These are phyloP conservation scores for Asbolus verrucosus DNA, from an alignment of 1,140 invertebrate species.

Conservation along the genomic window DNA sequence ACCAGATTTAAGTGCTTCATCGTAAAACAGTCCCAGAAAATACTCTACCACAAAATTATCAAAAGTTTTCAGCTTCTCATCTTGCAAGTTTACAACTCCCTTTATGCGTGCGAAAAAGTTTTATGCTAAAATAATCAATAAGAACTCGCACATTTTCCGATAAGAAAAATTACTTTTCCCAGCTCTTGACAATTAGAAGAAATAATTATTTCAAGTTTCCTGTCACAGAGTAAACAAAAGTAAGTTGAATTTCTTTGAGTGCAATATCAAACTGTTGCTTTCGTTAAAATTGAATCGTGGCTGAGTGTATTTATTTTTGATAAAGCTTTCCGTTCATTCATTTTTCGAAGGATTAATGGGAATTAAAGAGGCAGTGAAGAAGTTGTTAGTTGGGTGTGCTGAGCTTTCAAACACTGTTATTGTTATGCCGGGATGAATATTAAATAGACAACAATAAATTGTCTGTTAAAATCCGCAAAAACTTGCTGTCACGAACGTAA, in stretches of 20 bases:
- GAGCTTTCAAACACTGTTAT: slow-evolving; percentile 17
- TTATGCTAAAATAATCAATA: neutral
- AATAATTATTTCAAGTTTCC: slow-evolving; percentile 10
- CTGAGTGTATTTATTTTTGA: slow-evolving; percentile 27
- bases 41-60: slow-evolving; percentile 18
- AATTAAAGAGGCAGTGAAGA: slow-evolving; percentile 18
- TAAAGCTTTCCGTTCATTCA: slow-evolving; percentile 17
- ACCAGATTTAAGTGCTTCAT: slow-evolving; percentile 29
- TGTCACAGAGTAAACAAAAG: neutral
- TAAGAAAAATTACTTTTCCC: neutral
- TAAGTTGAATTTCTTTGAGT: neutral
- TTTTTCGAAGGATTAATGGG: slow-evolving; percentile 14
- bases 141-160: no score
- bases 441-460: slow-evolving; percentile 38
- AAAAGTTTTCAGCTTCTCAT: slow-evolving; percentile 21
- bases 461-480: slow-evolving; percentile 37
- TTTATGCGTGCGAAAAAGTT: slow-evolving; percentile 5
- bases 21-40: slow-evolving; percentile 20
- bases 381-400: slow-evolving; percentile 9
- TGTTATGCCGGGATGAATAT: slow-evolving; percentile 30
- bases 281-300: slow-evolving; percentile 22
- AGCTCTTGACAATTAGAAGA: slow-evolving; percentile 8
- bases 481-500: slow-evolving; percentile 31
- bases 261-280: slow-evolving; percentile 24
- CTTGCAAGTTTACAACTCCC: slow-evolving; percentile 15